Evolutionary conservation across 1,140 invertebrate genomes (phyloP).

Genomic region (Propsilocerus akamusi): DNA sequence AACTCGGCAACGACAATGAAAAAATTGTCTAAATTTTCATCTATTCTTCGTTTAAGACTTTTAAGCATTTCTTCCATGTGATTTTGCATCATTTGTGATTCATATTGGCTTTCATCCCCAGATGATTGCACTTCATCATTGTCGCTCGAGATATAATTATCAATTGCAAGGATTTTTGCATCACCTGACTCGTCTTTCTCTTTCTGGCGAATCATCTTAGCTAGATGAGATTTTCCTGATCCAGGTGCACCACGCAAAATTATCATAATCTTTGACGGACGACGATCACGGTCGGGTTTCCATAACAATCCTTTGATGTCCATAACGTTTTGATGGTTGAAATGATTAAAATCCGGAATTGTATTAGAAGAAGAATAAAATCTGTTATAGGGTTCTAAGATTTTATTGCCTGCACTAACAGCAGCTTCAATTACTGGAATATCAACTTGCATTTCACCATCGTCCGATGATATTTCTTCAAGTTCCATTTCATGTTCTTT

Average conservation of each 20-base stretch:
- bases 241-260: conserved; percentile 78
- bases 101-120: conserved; percentile 68
- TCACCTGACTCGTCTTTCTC: conserved; percentile 28
- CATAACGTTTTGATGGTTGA: neutral
- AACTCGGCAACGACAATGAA: conserved; percentile 82
- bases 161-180: conserved; percentile 78
- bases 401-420: neutral
- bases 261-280: conserved; percentile 52
- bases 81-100: conserved; percentile 59
- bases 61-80: conserved; percentile 71
- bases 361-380: neutral
- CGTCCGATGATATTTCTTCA: neutral
- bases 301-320: neutral
- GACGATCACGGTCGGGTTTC: neutral
- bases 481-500: neutral
- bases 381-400: neutral
- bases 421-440: neutral
- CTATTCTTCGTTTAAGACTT: conserved; percentile 81
- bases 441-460: neutral
- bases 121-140: conserved; percentile 56
- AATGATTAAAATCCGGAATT: neutral
- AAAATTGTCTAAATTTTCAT: conserved; percentile 82
- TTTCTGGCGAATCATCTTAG: conserved; percentile 63
- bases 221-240: conserved; percentile 65
- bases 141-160: conserved; percentile 92